These are phyloP conservation scores for Amphipyra berbera DNA, from an alignment of 2,888 invertebrate genomes.

Conservation along the genomic window DNA sequence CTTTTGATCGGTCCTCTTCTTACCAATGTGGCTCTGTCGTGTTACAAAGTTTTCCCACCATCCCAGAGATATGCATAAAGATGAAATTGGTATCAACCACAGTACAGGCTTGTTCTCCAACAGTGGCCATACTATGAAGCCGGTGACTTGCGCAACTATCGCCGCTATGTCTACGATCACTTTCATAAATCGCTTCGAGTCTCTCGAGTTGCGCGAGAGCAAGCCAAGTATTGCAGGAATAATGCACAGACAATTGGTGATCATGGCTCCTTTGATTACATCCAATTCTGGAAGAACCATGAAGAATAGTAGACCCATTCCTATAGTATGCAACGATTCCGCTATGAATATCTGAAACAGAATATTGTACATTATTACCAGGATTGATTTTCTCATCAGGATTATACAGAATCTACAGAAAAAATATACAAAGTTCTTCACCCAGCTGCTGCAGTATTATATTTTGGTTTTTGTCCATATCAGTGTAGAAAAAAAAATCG, in stretches of 20 bases:
- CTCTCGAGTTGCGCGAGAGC: constrained; percentile 95
- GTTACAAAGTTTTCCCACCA: constrained; percentile 99
- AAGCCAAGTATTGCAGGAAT: constrained; percentile 95
- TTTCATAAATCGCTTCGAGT: constrained; percentile 94
- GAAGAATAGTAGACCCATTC: constrained; percentile 96
- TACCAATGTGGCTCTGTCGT: constrained; percentile 94
- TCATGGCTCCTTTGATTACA: constrained; percentile 98
- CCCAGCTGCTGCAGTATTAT: too few species aligned
- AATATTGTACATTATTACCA: not conserved
- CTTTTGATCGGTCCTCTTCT: constrained; percentile 47
- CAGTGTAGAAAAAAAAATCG: too few species aligned
- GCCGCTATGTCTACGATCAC: constrained; percentile 96
- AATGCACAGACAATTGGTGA: constrained; percentile 98
- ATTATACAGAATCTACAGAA: too few species aligned
- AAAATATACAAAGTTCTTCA: too few species aligned
- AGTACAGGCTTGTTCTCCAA: constrained; percentile 93
- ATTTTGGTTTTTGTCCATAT: too few species aligned
- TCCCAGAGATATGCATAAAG: constrained; percentile 96
- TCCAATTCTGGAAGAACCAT: constrained; percentile 97
- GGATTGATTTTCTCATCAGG: too few species aligned
- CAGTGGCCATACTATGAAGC: constrained; percentile 97
- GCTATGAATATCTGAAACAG: constrained; percentile 92
- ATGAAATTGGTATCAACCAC: constrained; percentile 96
- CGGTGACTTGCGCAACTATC: constrained; percentile 96
- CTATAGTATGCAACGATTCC: constrained; percentile 97